Conservation (phyloP, 2,113 vertebrate genomes). For the Lamprotornis superbus region DNA sequence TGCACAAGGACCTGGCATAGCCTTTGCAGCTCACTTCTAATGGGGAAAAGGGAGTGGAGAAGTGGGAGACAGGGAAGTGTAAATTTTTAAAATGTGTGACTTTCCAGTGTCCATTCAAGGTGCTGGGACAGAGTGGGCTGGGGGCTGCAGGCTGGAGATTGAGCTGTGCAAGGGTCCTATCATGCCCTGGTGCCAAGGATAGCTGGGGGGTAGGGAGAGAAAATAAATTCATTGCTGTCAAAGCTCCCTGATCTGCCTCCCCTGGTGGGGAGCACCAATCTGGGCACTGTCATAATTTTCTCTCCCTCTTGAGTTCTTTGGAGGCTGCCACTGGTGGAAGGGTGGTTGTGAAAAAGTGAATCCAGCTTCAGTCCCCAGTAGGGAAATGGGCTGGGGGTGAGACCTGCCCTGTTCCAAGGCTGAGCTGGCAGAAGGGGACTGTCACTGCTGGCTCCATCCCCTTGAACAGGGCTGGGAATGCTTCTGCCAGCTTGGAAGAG, state of each 20-base stretch:
- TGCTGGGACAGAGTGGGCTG: not conserved
- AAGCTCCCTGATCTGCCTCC: not conserved
- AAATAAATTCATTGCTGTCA: not conserved
- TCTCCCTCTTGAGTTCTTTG: not conserved
- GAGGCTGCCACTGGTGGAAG: fast-evolving
- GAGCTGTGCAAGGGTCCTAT: fast-evolving
- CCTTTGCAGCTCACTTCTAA: not conserved
- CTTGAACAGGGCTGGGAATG: not conserved
- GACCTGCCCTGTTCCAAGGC: not conserved
- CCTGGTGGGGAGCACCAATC: fast-evolving
- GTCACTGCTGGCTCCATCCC: too few relatives aligned
- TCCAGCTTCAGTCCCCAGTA: fast-evolving
- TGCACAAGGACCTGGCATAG: fast-evolving
- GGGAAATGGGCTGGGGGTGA: not conserved
- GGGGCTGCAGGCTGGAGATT: not conserved
- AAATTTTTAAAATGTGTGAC: fast-evolving
- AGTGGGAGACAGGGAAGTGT: fast-evolving
- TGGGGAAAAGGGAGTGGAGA: not conserved
- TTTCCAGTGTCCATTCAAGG: not conserved
- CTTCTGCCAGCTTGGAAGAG: not conserved
- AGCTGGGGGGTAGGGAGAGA: not conserved
- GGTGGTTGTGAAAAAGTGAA: not conserved
- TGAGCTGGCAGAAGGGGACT: not conserved
- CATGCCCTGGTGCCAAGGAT: not conserved
- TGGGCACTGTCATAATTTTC: not conserved